phyloP scores from a whole-genome alignment of 1,140 invertebrate genomes.

The Trinorchestia longiramus region DNA sequence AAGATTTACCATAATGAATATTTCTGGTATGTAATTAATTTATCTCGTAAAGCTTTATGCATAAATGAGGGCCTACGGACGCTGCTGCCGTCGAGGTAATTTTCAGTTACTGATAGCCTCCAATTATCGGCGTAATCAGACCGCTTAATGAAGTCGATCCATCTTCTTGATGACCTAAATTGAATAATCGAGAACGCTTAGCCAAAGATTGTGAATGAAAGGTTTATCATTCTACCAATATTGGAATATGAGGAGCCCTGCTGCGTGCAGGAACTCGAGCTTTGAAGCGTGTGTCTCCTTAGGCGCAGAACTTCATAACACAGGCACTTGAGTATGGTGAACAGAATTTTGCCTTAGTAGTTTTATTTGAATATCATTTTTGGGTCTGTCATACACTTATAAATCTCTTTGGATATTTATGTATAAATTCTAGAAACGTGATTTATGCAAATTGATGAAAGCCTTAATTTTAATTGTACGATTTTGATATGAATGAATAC shows the following conservation, averaged over 20 bases:
- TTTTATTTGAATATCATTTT: neutral
- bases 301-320: neutral
- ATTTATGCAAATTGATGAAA: neutral
- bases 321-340: neutral
- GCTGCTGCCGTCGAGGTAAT: neutral
- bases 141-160: conserved; percentile 32
- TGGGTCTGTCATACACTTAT: neutral
- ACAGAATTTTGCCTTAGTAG: neutral
- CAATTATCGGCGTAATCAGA: conserved; percentile 31
- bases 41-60: neutral
- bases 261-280: neutral
- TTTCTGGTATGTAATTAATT: neutral
- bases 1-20: neutral
- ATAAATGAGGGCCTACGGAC: neutral
- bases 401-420: neutral
- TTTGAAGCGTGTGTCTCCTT: neutral
- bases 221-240: neutral
- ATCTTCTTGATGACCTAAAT: conserved; percentile 46
- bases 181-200: conserved; percentile 1
- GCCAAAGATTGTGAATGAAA: conserved; percentile 31
- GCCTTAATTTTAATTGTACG: neutral
- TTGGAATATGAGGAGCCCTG: neutral
- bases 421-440: neutral
- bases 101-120: conserved; percentile 42
- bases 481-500: no score